A percentile compares a stretch with the other conserved stretches of the same genome.
These are phyloP conservation scores for Drosophila azteca DNA, from an alignment of 1,140 invertebrate genomes.

Conservation along the genomic window DNA sequence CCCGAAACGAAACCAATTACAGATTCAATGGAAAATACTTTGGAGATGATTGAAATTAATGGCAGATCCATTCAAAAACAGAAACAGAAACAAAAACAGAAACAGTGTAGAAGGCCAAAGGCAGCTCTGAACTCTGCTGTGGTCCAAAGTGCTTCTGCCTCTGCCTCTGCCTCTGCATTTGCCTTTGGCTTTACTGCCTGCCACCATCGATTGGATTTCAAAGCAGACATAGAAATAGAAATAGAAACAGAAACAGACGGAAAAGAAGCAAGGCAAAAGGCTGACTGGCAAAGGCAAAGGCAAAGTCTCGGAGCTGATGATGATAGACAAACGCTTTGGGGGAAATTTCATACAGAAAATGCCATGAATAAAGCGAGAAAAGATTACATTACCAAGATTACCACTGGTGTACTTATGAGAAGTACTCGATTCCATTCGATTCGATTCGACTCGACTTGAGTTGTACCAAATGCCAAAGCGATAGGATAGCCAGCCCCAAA, in stretches of 20 bases:
- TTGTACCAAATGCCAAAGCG: conserved; percentile 41
- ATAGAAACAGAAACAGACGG: conserved; percentile 5
- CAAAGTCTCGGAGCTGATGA: conserved; percentile 9
- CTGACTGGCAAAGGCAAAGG: too few relatives aligned
- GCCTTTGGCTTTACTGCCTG: too few relatives aligned
- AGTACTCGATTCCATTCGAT: background rate
- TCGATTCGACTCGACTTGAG: background rate
- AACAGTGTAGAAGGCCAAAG: conserved; percentile 28
- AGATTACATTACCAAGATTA: conserved; percentile 31
- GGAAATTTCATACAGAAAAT: conserved; percentile 67
- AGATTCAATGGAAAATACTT: conserved; percentile 26
- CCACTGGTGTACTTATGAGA: conserved; percentile 14
- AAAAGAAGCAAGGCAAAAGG: conserved; percentile 30
- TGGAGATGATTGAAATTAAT: conserved; percentile 56
- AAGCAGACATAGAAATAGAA: conserved; percentile 15
- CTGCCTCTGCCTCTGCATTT: too few relatives aligned
- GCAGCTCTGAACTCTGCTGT: conserved; percentile 20
- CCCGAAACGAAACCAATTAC: conserved; percentile 28
- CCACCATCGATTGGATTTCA: conserved; percentile 23
- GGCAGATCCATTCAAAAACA: conserved; percentile 44
- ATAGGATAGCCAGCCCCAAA: too few relatives aligned
- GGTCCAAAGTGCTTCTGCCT: too few relatives aligned
- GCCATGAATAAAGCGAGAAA: conserved; percentile 43
- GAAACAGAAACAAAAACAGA: conserved; percentile 11
- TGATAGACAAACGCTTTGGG: conserved; percentile 73